Evolutionary conservation across 2,113 vertebrate genomes (phyloP).

Genomic region (Merops nubicus): DNA sequence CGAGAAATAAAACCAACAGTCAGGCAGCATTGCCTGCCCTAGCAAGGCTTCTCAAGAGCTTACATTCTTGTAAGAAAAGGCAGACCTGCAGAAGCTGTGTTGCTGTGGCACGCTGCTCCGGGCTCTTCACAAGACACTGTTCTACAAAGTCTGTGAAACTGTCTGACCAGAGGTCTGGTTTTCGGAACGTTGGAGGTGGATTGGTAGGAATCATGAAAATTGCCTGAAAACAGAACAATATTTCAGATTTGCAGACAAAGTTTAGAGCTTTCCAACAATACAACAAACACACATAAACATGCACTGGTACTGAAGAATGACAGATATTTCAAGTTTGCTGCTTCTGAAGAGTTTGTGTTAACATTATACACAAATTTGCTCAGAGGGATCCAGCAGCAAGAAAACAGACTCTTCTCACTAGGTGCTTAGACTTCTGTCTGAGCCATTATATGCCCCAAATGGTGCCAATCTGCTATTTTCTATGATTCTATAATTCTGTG

Average conservation of each 20-base stretch:
- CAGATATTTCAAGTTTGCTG: neutral
- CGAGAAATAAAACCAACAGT: neutral
- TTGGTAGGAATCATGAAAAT: constrained; percentile 98
- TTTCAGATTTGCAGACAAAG: neutral
- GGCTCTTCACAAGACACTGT: constrained; percentile 93
- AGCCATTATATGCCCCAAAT: neutral
- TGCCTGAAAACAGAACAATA: constrained; percentile 76
- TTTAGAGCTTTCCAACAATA: neutral
- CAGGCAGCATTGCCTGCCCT: neutral
- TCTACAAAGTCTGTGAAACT: constrained; percentile 86
- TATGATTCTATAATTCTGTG: too few relatives aligned
- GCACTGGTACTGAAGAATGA: accelerated
- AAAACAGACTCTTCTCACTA: neutral
- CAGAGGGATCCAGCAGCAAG: neutral
- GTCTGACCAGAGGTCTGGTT: constrained; percentile 86
- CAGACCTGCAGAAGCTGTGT: constrained; percentile 92
- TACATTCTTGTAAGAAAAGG: neutral
- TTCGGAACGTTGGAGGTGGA: constrained; percentile 89
- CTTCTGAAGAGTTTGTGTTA: neutral
- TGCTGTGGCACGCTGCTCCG: constrained; percentile 88
- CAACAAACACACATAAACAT: neutral
- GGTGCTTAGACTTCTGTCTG: neutral
- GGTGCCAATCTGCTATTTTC: neutral
- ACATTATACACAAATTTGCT: neutral
- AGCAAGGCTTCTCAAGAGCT: neutral